Evolutionary conservation across 2,888 invertebrate genomes (phyloP), one percentile per base, ranked within the genome.

Genomic region (Synergus umbraculus): DNA sequence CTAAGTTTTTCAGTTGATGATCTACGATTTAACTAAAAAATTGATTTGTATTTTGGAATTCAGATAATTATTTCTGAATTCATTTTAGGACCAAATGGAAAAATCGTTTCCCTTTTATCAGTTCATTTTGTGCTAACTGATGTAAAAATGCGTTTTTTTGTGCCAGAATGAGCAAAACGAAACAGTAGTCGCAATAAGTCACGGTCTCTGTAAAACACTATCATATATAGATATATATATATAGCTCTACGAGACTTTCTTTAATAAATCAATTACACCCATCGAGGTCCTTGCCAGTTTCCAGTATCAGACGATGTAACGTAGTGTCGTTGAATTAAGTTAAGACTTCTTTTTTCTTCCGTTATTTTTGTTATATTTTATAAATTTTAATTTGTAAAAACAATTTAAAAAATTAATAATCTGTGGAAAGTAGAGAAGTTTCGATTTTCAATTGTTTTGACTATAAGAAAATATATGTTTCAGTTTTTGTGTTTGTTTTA

Each of bases 251-350:
- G 54, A 81, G 58, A 80, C 60, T 81, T 85, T 86, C 82, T 87
- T 87, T 85, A 88, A 88, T 88, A 89, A 88, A 88, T 86, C 79
- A 83, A 84, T 83, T 80, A 82, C 82, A 85, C 83, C 83, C 77
- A 87, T 76, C 82, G 85, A 85, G 85, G 85, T 86, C 85, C 85
- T 85, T 87, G 83, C 83, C 83, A 84, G 80, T 81, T 85, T 82
- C 84, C 83, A 85, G 83, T 44, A 81, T 67, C 73, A 83, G 82
- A 77, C 79, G 78, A 81, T 79, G 76, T 83, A 84, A 80, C 66
- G 81, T 80, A 78, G 76, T 65, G 65, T 78, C 66, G 65, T 66
- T 22, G 15, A 63, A 49, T 41, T 82, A 79, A 22, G 73, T 73
- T 77, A 29, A 73, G n/a, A 12, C 15, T 73, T 18, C 18, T 46